Percentiles rank a stretch among this genome's conserved stretches.
phyloP scores from a whole-genome alignment of 2,113 vertebrate species.

The Mirounga angustirostris region DNA sequence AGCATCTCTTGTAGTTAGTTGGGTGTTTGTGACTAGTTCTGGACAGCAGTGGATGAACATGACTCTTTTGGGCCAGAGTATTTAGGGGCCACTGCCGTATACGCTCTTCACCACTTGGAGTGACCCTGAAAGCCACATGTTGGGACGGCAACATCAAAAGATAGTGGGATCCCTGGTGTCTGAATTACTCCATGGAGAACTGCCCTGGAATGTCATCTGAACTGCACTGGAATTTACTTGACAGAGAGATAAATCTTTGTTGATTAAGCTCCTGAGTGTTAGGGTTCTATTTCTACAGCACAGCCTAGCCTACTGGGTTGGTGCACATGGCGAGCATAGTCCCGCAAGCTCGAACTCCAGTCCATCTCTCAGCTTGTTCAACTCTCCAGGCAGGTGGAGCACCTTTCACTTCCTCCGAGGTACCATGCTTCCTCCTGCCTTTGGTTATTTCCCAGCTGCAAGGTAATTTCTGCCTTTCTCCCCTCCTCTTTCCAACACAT shows the following conservation, averaged over 20 bases:
- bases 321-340: accelerated
- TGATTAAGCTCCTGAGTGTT: background rate
- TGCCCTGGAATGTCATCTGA: background rate
- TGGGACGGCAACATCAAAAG: background rate
- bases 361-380: background rate
- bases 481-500: background rate
- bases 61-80: background rate
- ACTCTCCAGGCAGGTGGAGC: background rate
- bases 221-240: background rate
- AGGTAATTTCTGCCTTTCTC: background rate
- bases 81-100: background rate
- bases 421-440: background rate
- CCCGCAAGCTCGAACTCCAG: background rate
- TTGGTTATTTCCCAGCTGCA: background rate
- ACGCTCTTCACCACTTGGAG: background rate
- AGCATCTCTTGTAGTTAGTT: background rate
- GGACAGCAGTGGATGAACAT: background rate
- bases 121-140: background rate
- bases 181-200: background rate
- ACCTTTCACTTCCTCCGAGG: background rate
- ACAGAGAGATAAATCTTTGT: background rate
- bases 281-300: background rate
- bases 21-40: background rate
- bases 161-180: background rate
- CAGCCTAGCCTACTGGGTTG: background rate